Evolutionary conservation across 2,888 invertebrate species (phyloP), one percentile per base, ranked within the genome.

Genomic region (Sminthurides aquaticus): DNA sequence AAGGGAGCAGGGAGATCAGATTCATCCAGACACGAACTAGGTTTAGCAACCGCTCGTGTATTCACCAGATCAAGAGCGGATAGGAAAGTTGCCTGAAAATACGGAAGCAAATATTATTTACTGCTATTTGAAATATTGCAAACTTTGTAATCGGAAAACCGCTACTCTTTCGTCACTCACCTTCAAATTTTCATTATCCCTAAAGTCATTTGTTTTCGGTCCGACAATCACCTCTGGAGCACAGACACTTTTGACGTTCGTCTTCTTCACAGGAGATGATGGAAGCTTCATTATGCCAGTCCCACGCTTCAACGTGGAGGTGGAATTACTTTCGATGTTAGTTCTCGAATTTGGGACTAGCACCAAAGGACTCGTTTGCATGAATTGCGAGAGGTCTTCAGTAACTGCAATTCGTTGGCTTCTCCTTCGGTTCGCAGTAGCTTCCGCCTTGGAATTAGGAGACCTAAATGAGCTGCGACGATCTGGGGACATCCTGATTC

Each of bases 21-120:
- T 57, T 28, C 29, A 18, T 29, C n/a, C 3, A 11, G 43, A 20
- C 15, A 18, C 25, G n/a, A 18, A 24, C 2, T 3, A 18, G 18
- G 22, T 48, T 2, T 24, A 15, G 43, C 26, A 2, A 3, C 59
- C 3, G 25, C 25, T 15, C 20, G 55, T 18, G n/a, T 59, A 5
- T 54, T 48, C 1, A 64, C 43, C 49, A 64, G 56, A 27, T 60
- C 24, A 1, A 64, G 48, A 3, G 55, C 55, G 5, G 52, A 52
- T 24, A 64, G 27, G 49, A 64, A 64, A 1, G 59, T 52, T 1
- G 3, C 43, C 64, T 64, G 52, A 20, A 22, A 8, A 52, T 15
- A 20, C 52, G 52, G 52, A 52, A 34, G 43, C 15, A 34, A 34
- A 34, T 34, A 34, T n/a, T 34, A 34, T 34, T 34, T 34, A 11